These are phyloP conservation scores for Pinna nobilis DNA, from an alignment of 1,140 invertebrate species.

Conservation along the genomic window DNA sequence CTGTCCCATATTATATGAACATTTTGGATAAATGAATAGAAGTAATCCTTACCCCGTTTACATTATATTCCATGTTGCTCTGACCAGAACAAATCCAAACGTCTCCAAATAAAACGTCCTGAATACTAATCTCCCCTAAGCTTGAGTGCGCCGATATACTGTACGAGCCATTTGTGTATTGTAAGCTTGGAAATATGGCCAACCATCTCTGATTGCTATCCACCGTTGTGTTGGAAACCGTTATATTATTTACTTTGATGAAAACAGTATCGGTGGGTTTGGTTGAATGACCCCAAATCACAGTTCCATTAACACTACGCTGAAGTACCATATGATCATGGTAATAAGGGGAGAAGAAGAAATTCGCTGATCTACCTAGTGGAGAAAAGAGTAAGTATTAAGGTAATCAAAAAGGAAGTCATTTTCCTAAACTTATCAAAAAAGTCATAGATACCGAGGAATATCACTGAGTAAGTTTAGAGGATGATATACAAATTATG, in stretches of 20 bases:
- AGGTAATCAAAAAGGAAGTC: no score
- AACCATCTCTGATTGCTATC: slow-evolving; percentile 34
- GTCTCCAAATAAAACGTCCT: slow-evolving; percentile 68
- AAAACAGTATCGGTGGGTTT: slow-evolving; percentile 41
- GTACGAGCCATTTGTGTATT: slow-evolving; percentile 30
- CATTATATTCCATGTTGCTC: slow-evolving; percentile 68
- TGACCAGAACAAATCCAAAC: slow-evolving; percentile 71
- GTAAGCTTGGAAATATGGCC: slow-evolving; percentile 23
- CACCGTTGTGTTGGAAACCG: slow-evolving; percentile 20
- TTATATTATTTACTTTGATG: slow-evolving; percentile 27
- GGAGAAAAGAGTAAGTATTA: no score
- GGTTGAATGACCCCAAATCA: slow-evolving; percentile 59
- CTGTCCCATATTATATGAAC: slow-evolving; percentile 16
- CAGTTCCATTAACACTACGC: slow-evolving; percentile 49
- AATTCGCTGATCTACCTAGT: no score
- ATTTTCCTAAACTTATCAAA: no score
- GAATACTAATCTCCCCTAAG: slow-evolving; percentile 38
- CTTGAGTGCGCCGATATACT: slow-evolving; percentile 34
- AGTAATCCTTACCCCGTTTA: slow-evolving; percentile 45
- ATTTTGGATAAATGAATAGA: slow-evolving; percentile 2
- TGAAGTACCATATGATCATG: slow-evolving; percentile 68
- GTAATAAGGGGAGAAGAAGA: slow-evolving; percentile 53
- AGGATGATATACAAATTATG: no score
- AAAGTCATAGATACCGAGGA: no score
- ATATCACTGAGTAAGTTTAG: no score